Base-by-base conservation (phyloP, 1,140 invertebrate genomes). In the Oedothorax gibbosus region DNA sequence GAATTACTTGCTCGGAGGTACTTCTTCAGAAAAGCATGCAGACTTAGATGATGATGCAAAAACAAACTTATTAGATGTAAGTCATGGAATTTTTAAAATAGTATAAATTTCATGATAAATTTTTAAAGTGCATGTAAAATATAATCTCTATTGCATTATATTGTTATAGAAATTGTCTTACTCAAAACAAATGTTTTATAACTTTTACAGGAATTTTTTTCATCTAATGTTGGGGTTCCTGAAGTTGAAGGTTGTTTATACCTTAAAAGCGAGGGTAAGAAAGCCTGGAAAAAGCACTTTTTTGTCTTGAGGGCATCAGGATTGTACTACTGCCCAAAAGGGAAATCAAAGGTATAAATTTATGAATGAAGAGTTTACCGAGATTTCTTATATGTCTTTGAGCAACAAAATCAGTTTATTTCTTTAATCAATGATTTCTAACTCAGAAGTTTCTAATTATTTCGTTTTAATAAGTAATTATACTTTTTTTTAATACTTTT, bases 261-360 rank as follows among this genome's bases (percentile, higher is more conserved):
- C 89, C 92, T 99, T 75, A 99, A 99, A 90, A 94, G 95, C 21
- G 98, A 99, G 88, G 95, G 96, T 7, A 99, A 99, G 90, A 99
- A 99, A 90, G 96, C 95, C 18, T 99, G 98, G 98, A 99, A 99
- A 89, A 97, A 97, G 90, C 96, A 97, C 88, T 96, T 97, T 89
- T 99, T 98, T 91, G 96, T 93, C 9, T 91, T 99, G 9, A 91
- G 97, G 86, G 94, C 96, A 10, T 98, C 97, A 11, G 97, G 96
- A 87, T 92, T 99, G 0, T 99, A 99, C 90, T 99, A 98, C 89
- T 98, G 95, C 89, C 96, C 96, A 14, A 99, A 98, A 91, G 96
- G 96, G 79, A 97, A 97, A 90, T 93, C 91, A 60, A 92, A 92
- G 88, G 89, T 90, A 53, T 90, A 60, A 11, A 8, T 51, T 77